Percentiles rank a stretch among this genome's conserved stretches.
phyloP scores from a whole-genome alignment of 2,113 vertebrate genomes.

The Otis tarda region DNA sequence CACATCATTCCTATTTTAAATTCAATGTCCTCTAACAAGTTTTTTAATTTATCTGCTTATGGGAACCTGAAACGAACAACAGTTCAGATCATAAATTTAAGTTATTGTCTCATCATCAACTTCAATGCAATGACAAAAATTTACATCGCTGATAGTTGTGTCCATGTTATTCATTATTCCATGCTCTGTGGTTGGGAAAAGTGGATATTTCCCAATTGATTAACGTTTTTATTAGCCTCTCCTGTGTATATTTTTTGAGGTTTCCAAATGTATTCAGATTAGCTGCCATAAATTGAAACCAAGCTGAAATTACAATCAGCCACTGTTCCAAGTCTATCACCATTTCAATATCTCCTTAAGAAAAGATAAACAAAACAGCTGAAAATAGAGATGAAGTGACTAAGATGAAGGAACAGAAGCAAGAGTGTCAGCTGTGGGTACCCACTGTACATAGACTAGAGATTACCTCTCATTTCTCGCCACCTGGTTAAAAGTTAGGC shows the following conservation, averaged over 20 bases:
- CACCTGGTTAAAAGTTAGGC: not conserved
- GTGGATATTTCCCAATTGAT: not conserved
- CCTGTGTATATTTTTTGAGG: not conserved
- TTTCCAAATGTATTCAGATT: slow-evolving; percentile 2
- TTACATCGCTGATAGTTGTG: not conserved
- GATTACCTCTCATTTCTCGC: not conserved
- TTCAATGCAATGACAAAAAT: not conserved
- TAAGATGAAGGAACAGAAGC: not conserved
- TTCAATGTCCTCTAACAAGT: not conserved
- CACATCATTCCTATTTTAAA: not conserved
- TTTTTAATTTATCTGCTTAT: not conserved
- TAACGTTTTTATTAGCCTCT: not conserved
- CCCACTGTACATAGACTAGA: not conserved
- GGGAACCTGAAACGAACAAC: not conserved
- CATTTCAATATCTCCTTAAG: not conserved
- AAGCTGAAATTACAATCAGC: not conserved
- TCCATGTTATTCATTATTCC: not conserved
- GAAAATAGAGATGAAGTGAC: not conserved
- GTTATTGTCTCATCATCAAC: not conserved
- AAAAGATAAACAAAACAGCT: not conserved
- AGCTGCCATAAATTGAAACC: not conserved
- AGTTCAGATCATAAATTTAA: slow-evolving; percentile 13
- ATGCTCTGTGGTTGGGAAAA: not conserved
- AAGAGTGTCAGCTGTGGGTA: not conserved
- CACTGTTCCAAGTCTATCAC: not conserved